Evolutionary conservation across 2,797 vertebrate genomes (phyloP).

Genomic region (Liasis olivaceus): DNA sequence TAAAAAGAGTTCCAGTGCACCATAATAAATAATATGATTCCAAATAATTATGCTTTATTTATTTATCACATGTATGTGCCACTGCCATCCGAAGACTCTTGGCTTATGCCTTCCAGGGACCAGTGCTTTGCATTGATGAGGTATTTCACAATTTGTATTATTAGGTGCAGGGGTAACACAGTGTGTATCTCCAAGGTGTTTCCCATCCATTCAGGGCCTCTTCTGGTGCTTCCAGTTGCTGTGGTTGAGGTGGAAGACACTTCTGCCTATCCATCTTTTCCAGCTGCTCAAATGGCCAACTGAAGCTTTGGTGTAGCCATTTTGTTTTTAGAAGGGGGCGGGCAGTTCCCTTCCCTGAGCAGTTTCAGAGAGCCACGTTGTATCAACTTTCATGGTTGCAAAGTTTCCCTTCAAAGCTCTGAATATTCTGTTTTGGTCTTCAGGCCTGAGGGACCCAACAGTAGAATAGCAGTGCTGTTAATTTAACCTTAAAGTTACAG

Average conservation of each 20-base stretch:
- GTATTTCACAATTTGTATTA: neutral
- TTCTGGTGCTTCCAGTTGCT: neutral
- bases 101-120: neutral
- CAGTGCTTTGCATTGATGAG: neutral
- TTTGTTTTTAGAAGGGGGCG: neutral
- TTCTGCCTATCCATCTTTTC: neutral
- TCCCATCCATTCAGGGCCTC: neutral
- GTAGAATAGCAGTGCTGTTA: neutral
- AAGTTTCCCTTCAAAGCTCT: neutral
- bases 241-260: neutral
- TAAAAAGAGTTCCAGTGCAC: neutral
- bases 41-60: neutral
- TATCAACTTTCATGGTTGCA: neutral
- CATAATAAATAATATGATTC: neutral
- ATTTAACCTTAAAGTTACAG: constrained; percentile 24
- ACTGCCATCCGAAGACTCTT: neutral
- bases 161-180: neutral
- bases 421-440: neutral
- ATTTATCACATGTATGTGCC: no score
- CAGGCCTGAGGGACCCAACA: neutral
- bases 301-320: neutral
- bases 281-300: neutral
- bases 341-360: neutral
- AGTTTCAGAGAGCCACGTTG: neutral
- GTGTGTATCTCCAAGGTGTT: neutral